Base-by-base conservation (phyloP, 2,888 invertebrate species). In the Eilema depressum region DNA sequence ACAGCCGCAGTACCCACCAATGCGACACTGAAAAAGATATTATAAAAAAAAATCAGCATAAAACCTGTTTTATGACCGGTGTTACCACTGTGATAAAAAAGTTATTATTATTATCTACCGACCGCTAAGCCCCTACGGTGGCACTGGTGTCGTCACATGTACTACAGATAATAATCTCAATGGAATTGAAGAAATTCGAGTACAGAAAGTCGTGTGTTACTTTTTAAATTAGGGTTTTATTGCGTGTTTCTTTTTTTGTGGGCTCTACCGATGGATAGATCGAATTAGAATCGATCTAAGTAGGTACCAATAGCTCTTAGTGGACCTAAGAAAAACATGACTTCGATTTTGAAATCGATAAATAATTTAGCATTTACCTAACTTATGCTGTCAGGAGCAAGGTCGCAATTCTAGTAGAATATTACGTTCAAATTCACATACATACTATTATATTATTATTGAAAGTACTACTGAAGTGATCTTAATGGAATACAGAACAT, bases 91-190 rank as follows among this genome's bases (percentile, higher is more conserved):
- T 53, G 53, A 53, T 53, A 53, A 53, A 53, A 37, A 53, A 53
- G 53, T 53, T 53, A 53, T 53, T 53, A 53, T 53, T n/a, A 53
- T 53, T 53, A 53, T n/a, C 53, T n/a, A n/a, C 53, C 10, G n/a
- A 8, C 7, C 53, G n/a, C 53, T 53, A 53, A 53, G 53, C 53
- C 53, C 53, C 20, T n/a, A 10, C 5, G n/a, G n/a, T n/a, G 5
- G 53, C 53, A n/a, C 20, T n/a, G n/a, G 10, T n/a, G 53, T 20
- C 20, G 53, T n/a, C 53, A 53, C 53, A 53, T 53, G 10, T 53
- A 53, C 53, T n/a, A n/a, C 53, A n/a, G 53, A 53, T 53, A 53
- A 53, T 53, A 53, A n/a, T 53, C 53, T n/a, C 20, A 53, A 17
- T 53, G 53, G 53, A 53, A 53, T 53, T 53, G 53, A 53, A 20